These are phyloP conservation scores for Sturnira hondurensis DNA, from an alignment of 2,113 vertebrate species.

Conservation along the genomic window DNA sequence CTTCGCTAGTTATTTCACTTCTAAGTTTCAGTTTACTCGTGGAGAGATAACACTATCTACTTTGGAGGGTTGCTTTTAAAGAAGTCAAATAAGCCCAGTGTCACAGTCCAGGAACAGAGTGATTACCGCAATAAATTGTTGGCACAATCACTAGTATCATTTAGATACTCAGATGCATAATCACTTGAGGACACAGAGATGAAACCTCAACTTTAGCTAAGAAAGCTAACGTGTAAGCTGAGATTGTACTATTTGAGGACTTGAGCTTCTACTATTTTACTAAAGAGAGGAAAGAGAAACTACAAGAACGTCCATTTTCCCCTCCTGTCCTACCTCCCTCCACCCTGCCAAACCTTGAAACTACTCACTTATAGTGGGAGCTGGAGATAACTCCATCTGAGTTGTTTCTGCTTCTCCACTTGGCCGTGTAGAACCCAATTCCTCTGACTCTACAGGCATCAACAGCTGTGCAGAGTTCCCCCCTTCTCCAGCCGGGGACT, in stretches of 20 bases:
- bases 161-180: neutral
- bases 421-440: slow-evolving; percentile 83
- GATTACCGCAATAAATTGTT: neutral
- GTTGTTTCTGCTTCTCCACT: slow-evolving; percentile 89
- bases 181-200: neutral
- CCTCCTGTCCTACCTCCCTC: neutral
- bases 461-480: slow-evolving; percentile 78
- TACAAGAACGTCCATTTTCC: neutral
- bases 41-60: neutral
- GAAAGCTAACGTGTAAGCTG: neutral
- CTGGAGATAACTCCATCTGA: slow-evolving; percentile 95
- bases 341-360: slow-evolving; percentile 68
- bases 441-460: slow-evolving; percentile 84
- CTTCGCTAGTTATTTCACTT: slow-evolving; percentile 21
- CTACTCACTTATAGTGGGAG: slow-evolving; percentile 90
- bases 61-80: slow-evolving; percentile 9
- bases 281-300: slow-evolving; percentile 34
- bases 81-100: slow-evolving; percentile 4
- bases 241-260: neutral
- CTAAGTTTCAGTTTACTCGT: neutral
- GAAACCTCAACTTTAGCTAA: slow-evolving; percentile 16
- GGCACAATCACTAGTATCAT: neutral
- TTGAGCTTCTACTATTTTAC: neutral
- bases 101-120: neutral
- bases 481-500: slow-evolving; percentile 70